Conservation (phyloP, 2,113 vertebrate species). For the Rostratula benghalensis region DNA sequence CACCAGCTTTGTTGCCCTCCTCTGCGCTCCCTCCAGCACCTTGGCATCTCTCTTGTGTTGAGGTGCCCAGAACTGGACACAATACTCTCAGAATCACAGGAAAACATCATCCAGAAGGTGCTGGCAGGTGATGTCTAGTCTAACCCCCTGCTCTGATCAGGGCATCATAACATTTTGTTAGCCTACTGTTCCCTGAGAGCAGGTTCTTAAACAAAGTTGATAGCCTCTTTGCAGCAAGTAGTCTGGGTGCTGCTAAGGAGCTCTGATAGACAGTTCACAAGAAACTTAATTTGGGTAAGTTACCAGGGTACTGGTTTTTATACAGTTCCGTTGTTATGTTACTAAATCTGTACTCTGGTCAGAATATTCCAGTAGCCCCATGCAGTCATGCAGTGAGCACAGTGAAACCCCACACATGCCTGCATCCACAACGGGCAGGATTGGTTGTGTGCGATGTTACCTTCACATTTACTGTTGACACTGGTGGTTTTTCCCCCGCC, state of each 20-base stretch:
- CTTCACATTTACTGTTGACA: neutral
- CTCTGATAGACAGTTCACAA: neutral
- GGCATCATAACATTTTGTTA: neutral
- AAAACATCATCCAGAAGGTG: neutral
- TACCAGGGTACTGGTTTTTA: neutral
- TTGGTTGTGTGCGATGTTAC: accelerated
- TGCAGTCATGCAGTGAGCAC: neutral
- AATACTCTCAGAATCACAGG: neutral
- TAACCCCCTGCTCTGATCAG: neutral
- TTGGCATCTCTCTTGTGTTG: too few relatives aligned
- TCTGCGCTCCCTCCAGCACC: too few relatives aligned
- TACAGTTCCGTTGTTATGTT: neutral
- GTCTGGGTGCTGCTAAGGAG: neutral
- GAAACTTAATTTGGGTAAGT: neutral
- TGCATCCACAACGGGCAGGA: neutral
- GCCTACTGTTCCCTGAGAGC: neutral
- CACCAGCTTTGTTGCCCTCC: too few relatives aligned
- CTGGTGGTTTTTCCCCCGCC: accelerated
- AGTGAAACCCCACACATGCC: neutral
- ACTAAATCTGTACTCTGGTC: neutral
- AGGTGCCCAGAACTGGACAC: too few relatives aligned
- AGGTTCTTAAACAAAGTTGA: neutral
- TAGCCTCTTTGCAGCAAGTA: neutral
- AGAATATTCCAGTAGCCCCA: neutral
- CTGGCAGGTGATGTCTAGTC: neutral